Evolutionary conservation across 2,888 invertebrate species (phyloP), one percentile per base, ranked within the genome.

Genomic region (Drosophila prolongata): DNA sequence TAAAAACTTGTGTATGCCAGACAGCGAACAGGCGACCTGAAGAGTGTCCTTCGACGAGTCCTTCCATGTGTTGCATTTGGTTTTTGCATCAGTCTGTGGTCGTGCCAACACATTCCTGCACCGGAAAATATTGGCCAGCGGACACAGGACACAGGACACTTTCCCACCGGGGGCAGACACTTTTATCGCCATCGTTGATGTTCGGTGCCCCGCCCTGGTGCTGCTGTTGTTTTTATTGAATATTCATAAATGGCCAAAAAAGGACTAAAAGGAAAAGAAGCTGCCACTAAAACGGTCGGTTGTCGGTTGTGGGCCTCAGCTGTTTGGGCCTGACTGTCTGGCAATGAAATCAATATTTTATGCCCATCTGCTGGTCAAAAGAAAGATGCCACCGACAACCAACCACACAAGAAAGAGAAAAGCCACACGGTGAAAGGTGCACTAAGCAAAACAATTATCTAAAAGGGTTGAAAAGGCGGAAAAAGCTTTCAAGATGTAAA

Each of bases 221-320:
- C n/a, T 62, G 38, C 69, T 80, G 62, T 76, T 84, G 77, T 79
- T 89, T 85, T 84, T 90, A 89, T 90, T 90, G 89, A 90, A 90
- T 90, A 90, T 90, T 90, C 91, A 90, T 90, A 90, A 90, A 88
- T 79, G 80, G 71, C 77, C 82, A 55, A 84, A 87, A 79, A 59
- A 24, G 34, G n/a, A 38, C 19, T 6, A 8, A 38, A 14, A 46
- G 40, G 14, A 8, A 38, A 14, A 46, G 40, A 19, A 38, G 24
- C 47, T 30, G 47, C 47, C 34, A 34, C 47, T 47, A 47, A 47
- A 47, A 47, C 30, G 47, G 47, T 34, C 30, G 47, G 10, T 34
- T 47, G 47, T 34, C 34, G 30, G 6, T 34, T 30, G 47, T 14
- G 14, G 37, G 62, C 14, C 60, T 50, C 54, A 59, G 50, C 69